Conservation (phyloP, 1,140 invertebrate species). For the Triops longicaudatus region DNA sequence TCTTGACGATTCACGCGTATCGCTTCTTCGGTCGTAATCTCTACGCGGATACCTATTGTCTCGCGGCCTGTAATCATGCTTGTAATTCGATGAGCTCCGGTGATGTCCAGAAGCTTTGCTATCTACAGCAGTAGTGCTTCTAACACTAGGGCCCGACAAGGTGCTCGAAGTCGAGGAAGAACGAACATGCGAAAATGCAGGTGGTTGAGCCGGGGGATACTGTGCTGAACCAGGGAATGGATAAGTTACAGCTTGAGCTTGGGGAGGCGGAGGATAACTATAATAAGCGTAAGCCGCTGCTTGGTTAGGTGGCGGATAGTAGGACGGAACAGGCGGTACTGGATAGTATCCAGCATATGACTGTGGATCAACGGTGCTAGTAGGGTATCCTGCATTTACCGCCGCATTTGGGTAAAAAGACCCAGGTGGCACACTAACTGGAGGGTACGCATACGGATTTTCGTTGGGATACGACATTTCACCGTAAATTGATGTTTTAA, state of each 20-base stretch:
- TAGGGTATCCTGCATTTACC: neutral
- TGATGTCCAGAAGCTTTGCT: neutral
- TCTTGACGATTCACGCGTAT: neutral
- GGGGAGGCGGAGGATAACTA: neutral
- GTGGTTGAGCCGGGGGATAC: neutral
- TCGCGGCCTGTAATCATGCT: neutral
- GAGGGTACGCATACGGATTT: neutral
- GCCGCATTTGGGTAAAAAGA: neutral
- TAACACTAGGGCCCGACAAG: neutral
- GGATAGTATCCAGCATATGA: neutral
- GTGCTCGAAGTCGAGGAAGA: neutral
- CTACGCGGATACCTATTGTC: neutral
- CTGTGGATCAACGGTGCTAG: neutral
- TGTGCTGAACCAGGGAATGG: neutral
- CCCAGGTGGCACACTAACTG: neutral
- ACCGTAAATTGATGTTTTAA: neutral
- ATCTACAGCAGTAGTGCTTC: neutral
- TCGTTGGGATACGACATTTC: neutral
- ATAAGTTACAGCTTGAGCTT: neutral
- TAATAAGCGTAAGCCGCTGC: neutral
- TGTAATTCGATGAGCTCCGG: neutral
- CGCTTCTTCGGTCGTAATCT: neutral
- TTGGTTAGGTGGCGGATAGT: neutral
- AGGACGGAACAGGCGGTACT: neutral
- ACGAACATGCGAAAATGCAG: neutral